Conservation (phyloP, 2,888 invertebrate genomes). For the Smittia aterrima region DNA sequence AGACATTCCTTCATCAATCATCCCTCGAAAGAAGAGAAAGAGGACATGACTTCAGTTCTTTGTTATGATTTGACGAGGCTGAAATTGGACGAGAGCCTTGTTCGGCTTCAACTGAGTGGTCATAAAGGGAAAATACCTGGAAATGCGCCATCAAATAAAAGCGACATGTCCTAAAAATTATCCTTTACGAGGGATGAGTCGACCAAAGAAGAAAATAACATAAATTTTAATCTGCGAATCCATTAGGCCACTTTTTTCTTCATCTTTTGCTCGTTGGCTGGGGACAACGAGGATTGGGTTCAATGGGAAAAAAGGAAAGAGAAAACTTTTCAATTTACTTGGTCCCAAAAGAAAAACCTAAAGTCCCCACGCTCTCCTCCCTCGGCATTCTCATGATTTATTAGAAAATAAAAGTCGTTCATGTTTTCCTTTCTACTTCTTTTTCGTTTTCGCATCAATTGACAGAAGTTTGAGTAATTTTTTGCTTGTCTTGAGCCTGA, state of each 20-base stretch:
- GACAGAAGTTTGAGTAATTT: not conserved
- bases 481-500: not conserved
- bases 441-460: not conserved
- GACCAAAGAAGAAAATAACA: constrained; percentile 23
- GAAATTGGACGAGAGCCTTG: not conserved
- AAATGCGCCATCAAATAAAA: not conserved
- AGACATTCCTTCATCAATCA: not conserved
- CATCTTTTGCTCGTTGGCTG: not conserved
- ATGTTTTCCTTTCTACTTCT: not conserved
- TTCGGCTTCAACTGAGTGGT: not conserved
- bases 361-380: not conserved
- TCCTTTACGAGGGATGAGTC: not conserved
- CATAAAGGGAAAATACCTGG: not conserved
- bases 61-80: no score
- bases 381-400: constrained; percentile 22
- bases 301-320: constrained; percentile 8
- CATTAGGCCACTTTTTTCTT: constrained; percentile 19
- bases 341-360: not conserved
- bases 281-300: not conserved
- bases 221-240: constrained; percentile 37
- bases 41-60: no score
- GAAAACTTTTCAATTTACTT: constrained; percentile 38
- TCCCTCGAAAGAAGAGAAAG: not conserved
- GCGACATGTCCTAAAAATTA: constrained; percentile 9
- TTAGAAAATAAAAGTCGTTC: constrained; percentile 23